A percentile compares a stretch with the other conserved stretches of the same genome.
Conservation (phyloP, 2,888 invertebrate species). For the Nysson spinosus region DNA sequence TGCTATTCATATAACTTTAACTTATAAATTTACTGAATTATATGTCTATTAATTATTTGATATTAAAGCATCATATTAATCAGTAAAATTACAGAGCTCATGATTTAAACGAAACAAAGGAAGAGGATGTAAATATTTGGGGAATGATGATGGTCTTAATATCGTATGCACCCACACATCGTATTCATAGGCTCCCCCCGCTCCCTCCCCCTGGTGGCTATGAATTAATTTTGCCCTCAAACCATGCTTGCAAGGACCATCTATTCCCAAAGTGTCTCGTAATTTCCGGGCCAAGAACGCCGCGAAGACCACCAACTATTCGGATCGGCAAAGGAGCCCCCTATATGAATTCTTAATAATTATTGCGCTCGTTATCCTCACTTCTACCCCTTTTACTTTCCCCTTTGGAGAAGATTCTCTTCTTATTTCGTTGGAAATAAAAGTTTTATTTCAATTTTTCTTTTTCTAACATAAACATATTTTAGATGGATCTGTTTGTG, state of each 20-base stretch:
- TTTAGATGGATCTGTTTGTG: no score
- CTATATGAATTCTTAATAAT: slow-evolving; percentile 28
- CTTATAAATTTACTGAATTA: no score
- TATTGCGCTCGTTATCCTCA: slow-evolving; percentile 24
- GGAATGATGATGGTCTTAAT: not conserved
- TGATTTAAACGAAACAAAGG: slow-evolving; percentile 14
- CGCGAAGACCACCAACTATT: slow-evolving; percentile 28
- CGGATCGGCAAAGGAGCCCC: slow-evolving; percentile 7
- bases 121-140: slow-evolving; percentile 17
- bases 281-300: slow-evolving; percentile 43
- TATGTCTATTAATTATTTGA: no score
- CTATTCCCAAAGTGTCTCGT: slow-evolving; percentile 55
- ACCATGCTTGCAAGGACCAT: slow-evolving; percentile 33
- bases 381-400: no score
- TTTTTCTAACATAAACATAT: no score
- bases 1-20: no score
- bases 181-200: slow-evolving; percentile 43
- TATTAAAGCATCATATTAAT: no score
- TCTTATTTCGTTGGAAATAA: no score
- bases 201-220: slow-evolving; percentile 30
- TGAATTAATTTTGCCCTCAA: slow-evolving; percentile 57
- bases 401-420: no score
- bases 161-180: slow-evolving; percentile 24
- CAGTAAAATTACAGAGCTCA: no score
- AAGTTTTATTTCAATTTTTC: no score